These are phyloP conservation scores for Megastigmus dorsalis DNA, from an alignment of 2,888 invertebrate species.

Conservation along the genomic window DNA sequence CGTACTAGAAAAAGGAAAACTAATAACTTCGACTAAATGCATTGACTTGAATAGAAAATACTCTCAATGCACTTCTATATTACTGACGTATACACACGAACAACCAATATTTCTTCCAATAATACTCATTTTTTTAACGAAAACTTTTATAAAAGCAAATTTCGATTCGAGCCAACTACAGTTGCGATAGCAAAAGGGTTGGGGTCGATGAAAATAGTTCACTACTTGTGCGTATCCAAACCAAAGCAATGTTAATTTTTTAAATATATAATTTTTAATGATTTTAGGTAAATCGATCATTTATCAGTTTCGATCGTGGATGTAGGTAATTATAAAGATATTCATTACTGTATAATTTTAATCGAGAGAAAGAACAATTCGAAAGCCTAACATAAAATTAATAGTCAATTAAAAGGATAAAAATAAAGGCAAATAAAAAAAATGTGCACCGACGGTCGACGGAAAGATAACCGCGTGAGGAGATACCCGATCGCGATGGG, in stretches of 20 bases:
- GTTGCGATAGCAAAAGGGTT: constrained; percentile 45
- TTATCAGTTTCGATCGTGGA: constrained; percentile 30
- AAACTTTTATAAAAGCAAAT: constrained; percentile 35
- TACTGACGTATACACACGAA: constrained; percentile 6
- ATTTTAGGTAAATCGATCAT: constrained; percentile 38
- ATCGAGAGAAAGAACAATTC: constrained; percentile 38
- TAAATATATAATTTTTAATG: constrained; percentile 56
- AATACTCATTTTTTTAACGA: constrained; percentile 43
- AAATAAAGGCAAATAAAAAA: constrained; percentile 29
- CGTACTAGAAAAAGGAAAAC: constrained; percentile 9
- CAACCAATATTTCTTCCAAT: constrained; percentile 40
- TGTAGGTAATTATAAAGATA: constrained; percentile 37
- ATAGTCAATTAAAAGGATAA: constrained; percentile 61
- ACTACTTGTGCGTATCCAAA: constrained; percentile 60
- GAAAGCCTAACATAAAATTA: constrained; percentile 57
- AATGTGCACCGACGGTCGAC: constrained; percentile 16
- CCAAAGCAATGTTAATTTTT: constrained; percentile 67
- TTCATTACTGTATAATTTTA: constrained; percentile 41
- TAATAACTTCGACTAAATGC: not conserved
- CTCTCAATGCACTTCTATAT: not conserved
- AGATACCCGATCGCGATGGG: constrained; percentile 17
- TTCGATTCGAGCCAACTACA: constrained; percentile 43
- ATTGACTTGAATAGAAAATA: constrained; percentile 12
- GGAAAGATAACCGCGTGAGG: not conserved
- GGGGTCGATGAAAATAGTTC: constrained; percentile 56